phyloP scores from a whole-genome alignment of 2,888 invertebrate genomes.

The Heliconius ethilla region DNA sequence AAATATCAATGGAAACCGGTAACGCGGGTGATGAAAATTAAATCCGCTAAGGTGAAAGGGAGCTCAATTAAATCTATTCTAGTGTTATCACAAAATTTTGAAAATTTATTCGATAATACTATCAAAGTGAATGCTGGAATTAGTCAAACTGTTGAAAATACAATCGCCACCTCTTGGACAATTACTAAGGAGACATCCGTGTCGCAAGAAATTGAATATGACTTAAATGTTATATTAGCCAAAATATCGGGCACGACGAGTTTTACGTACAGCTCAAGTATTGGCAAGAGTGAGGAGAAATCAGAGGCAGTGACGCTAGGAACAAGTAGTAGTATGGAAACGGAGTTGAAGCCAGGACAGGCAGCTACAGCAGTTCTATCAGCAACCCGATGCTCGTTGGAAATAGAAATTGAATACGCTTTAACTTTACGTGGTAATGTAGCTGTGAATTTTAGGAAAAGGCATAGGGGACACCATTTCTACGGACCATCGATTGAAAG shows the following conservation, averaged over 20 bases:
- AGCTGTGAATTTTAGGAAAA: conserved; percentile 62
- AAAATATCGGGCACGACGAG: conserved; percentile 59
- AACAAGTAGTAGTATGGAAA: conserved; percentile 61
- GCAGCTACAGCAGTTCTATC: conserved; percentile 62
- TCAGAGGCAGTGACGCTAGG: conserved; percentile 62
- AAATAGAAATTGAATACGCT: conserved; percentile 61
- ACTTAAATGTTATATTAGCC: conserved; percentile 61
- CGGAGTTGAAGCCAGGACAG: conserved; percentile 63
- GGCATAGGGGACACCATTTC: conserved; percentile 63
- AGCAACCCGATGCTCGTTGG: conserved; percentile 60
- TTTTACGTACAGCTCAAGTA: conserved; percentile 60
- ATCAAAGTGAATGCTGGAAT: conserved; percentile 70
- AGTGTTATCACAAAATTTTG: conserved; percentile 62
- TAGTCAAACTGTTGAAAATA: conserved; percentile 65
- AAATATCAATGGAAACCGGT: conserved; percentile 65
- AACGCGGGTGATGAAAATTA: conserved; percentile 52
- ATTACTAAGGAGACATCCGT: conserved; percentile 57
- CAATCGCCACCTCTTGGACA: conserved; percentile 63
- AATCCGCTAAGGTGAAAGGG: conserved; percentile 51
- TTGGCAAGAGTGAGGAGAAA: conserved; percentile 64
- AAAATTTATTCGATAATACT: conserved; percentile 60
- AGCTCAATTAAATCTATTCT: conserved; percentile 55
- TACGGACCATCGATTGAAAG: conserved; percentile 60
- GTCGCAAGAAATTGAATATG: conserved; percentile 63
- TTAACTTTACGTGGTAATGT: conserved; percentile 62